Conservation (phyloP, 2,797 vertebrate species). For the Kryptolebias ocellatus region DNA sequence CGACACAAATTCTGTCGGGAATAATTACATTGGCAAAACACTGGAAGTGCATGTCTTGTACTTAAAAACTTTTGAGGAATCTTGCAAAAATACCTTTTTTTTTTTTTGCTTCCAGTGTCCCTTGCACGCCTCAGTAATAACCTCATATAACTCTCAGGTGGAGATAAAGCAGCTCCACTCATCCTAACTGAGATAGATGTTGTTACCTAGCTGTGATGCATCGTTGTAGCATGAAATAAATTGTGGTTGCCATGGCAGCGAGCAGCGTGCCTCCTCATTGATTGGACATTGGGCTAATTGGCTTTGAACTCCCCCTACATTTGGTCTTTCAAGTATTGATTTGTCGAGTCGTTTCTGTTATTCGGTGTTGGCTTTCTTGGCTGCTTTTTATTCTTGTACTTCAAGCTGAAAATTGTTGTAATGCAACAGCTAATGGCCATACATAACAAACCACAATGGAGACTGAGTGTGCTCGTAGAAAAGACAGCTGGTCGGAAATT, state of each 20-base stretch:
- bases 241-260: constrained; percentile 22
- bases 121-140: constrained; percentile 1
- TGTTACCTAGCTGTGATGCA: constrained; percentile 37
- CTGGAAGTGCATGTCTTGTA: too few relatives aligned
- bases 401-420: constrained; percentile 32
- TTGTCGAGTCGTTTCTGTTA: constrained; percentile 34
- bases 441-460: constrained; percentile 19
- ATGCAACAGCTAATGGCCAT: constrained; percentile 29
- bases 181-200: constrained; percentile 45
- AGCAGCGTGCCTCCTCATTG: constrained; percentile 35
- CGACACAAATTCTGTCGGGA: too few relatives aligned
- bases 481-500: constrained; percentile 32
- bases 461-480: constrained; percentile 15
- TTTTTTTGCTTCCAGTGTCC: too few relatives aligned
- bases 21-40: too few relatives aligned
- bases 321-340: constrained; percentile 46
- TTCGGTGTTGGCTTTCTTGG: constrained; percentile 18
- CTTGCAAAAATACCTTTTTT: too few relatives aligned
- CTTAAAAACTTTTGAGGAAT: too few relatives aligned
- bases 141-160: constrained; percentile 38
- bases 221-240: constrained; percentile 45
- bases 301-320: constrained; percentile 30
- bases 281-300: constrained; percentile 56
- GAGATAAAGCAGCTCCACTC: constrained; percentile 44
- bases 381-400: constrained; percentile 29